phyloP scores from a whole-genome alignment of 2,888 invertebrate species.

The Uropetala carovei region DNA sequence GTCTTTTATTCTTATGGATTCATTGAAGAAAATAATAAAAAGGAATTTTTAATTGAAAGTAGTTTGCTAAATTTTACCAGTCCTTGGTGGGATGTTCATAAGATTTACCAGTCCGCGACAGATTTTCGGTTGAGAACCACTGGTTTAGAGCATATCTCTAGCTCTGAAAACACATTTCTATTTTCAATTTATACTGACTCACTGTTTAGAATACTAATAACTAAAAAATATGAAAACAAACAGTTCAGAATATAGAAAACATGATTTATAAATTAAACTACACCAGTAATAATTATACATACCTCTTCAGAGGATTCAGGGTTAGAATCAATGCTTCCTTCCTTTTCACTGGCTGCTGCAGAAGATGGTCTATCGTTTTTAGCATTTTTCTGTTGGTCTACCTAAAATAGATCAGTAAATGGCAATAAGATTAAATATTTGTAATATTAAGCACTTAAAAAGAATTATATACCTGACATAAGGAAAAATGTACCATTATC shows the following conservation, averaged over 20 bases:
- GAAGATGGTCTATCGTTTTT: conserved; percentile 57
- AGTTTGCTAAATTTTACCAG: no score
- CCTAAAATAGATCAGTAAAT: neutral
- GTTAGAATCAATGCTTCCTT: conserved; percentile 57
- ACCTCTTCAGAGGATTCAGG: conserved; percentile 47
- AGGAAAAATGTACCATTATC: neutral
- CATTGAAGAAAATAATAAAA: no score
- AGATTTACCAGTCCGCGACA: no score
- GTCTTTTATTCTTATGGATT: no score
- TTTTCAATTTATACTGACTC: no score
- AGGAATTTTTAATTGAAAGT: no score
- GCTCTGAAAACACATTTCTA: no score
- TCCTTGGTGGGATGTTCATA: no score
- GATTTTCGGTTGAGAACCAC: no score
- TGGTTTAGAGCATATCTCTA: neutral
- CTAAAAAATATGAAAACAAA: neutral
- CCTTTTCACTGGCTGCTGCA: conserved; percentile 57
- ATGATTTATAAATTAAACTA: neutral
- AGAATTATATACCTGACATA: neutral
- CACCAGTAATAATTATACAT: neutral
- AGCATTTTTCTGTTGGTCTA: conserved; percentile 15
- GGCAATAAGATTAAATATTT: neutral
- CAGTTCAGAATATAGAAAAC: neutral
- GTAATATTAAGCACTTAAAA: neutral
- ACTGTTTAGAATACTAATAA: no score